Evolutionary conservation across 2,888 invertebrate genomes (phyloP).

Genomic region (Acleris sparsana): DNA sequence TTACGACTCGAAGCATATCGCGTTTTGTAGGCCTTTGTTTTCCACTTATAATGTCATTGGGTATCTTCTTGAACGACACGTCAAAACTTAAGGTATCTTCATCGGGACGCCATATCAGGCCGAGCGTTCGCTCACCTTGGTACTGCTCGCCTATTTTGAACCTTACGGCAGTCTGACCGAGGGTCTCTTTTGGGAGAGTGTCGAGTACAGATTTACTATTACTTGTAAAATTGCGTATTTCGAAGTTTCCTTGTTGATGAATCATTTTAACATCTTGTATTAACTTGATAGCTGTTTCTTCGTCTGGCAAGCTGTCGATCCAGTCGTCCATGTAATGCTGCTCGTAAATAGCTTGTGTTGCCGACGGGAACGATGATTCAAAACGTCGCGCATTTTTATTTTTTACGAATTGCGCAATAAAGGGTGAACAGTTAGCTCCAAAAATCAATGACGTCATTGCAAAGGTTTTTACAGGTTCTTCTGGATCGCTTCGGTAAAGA

Average conservation of each 20-base stretch:
- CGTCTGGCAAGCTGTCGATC: conserved; percentile 5
- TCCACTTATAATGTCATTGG: conserved; percentile 10
- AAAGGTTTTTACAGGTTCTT: too few species aligned
- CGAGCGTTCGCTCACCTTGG: conserved; percentile 33
- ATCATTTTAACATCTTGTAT: not conserved
- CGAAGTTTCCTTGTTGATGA: conserved; percentile 1
- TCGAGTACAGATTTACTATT: not conserved
- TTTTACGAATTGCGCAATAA: conserved; percentile 39
- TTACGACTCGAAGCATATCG: conserved; percentile 27
- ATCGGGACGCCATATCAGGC: conserved; percentile 33
- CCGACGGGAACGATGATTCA: conserved; percentile 11
- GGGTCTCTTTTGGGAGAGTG: not conserved
- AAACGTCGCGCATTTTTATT: conserved; percentile 37
- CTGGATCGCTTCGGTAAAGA: too few species aligned
- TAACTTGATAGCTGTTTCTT: conserved; percentile 6
- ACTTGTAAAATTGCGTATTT: conserved; percentile 2
- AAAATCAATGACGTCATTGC: conserved; percentile 27
- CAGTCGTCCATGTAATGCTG: conserved; percentile 1
- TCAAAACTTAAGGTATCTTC: conserved; percentile 26
- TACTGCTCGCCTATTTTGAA: conserved; percentile 31
- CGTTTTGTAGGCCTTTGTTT: conserved; percentile 35
- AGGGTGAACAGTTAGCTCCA: conserved; percentile 36
- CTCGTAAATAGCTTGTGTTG: too few species aligned
- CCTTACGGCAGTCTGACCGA: conserved; percentile 17
- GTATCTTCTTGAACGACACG: conserved; percentile 18